Conservation (phyloP, 2,113 vertebrate species). For the Dermatemys mawii region DNA sequence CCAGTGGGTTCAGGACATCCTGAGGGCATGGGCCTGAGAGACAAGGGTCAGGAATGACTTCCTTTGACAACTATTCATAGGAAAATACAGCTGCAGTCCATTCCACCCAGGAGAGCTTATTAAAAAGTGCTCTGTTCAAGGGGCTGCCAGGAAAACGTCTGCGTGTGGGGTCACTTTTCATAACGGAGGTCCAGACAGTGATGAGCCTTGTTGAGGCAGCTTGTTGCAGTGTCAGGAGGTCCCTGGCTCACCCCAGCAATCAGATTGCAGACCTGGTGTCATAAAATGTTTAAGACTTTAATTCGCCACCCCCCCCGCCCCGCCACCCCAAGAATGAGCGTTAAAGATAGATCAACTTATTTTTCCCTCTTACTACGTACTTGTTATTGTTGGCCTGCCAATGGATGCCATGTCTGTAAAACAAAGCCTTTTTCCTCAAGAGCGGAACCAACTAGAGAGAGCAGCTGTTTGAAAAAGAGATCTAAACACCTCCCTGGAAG, state of each 20-base stretch:
- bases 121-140: not conserved
- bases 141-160: constrained; percentile 27
- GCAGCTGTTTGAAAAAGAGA: not conserved
- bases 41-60: constrained; percentile 46
- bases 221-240: not conserved
- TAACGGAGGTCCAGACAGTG: not conserved
- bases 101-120: accelerated
- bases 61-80: constrained; percentile 41
- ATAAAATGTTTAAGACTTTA: not conserved
- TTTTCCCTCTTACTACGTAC: not conserved
- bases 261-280: not conserved
- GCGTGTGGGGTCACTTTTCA: constrained; percentile 14
- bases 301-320: not conserved
- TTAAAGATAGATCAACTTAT: not conserved
- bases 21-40: not conserved
- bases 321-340: not conserved
- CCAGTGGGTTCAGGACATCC: constrained; percentile 25
- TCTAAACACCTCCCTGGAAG: not conserved
- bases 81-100: constrained; percentile 30
- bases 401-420: not conserved
- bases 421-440: not conserved
- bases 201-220: not conserved
- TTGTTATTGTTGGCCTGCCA: constrained; percentile 11
- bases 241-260: not conserved
- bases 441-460: not conserved